Base-by-base conservation (phyloP, 1,140 invertebrate species). In the Acromyrmex charruanus region DNA sequence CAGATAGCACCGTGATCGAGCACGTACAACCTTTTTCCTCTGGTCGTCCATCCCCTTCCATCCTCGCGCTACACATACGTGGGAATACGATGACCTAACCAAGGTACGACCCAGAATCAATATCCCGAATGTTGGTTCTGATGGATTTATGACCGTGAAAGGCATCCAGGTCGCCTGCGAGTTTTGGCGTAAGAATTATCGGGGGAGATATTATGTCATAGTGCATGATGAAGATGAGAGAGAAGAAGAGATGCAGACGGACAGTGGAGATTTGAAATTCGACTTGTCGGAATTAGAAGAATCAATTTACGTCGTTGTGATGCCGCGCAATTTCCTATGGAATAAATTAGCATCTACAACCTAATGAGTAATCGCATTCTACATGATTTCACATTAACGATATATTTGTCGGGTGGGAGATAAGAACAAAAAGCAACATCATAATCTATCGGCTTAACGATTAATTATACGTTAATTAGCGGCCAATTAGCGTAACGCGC, bases 1-100 rank as follows among this genome's bases (percentile, higher is more conserved):
- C 86, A 87, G 89, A 91, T 92, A 93, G 74, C 49, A 79, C 71
- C 74, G 74, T 85, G 82, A 85, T 85, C 74, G 61, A 85, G 82
- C 82, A 85, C 82, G 82, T 85, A 85, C 74, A 58, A 79, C 74
- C 49, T 85, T 85, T 85, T 85, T 66, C 61, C 72, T 49, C 51
- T 5, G 77, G 59, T 85, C 81, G 39, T 39, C 12, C 79, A 58
- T 14, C 31, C 66, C 51, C 21, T 68, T 44, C 3, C 14, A 4
- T 3, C 14, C 4, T n/a, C 74, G 49, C n/a, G 25, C n/a, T 51
- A 3, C n/a, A 44, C 49, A 21, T 51, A 77, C 16, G 53, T 44
- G 21, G 77, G 21, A 14, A 63, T 69, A 51, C 66, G 66, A 51
- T 51, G 55, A 69, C 49, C 58, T 61, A 61, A 85, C 82, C 82